Base-by-base conservation (phyloP, 2,797 vertebrate genomes). In the Micrastur ruficollis region DNA sequence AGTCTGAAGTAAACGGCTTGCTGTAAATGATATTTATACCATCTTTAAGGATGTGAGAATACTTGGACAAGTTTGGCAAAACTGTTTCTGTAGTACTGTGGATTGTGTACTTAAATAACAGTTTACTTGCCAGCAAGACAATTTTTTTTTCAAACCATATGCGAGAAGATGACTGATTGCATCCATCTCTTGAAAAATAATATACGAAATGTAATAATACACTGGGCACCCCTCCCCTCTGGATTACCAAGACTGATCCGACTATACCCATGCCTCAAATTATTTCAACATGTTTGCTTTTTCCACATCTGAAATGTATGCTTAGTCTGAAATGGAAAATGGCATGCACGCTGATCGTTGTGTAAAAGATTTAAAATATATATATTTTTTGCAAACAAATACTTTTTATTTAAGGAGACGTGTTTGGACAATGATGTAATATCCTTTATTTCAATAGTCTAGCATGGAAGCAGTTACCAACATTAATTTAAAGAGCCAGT, bases 11-110 rank as follows among this genome's bases (percentile, higher is more conserved):
- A 98, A 98, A 98, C 97, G 87, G 98, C 97, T 97, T 89, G 98
- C 98, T 96, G 97, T 98, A 98, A 98, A 99, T 96, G 97, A 98
- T 98, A 98, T 98, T 98, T 99, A 99, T 98, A 97, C 97, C 97
- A 95, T 98, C 97, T 98, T 98, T 98, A 98, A 98, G 98, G 97
- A 97, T 97, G 96, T 97, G 95, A 98, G 98, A 98, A 98, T 98
- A 98, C 98, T 98, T 98, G 98, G 98, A 98, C 98, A 98, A 98
- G 97, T 98, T 98, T 98, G 98, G 98, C 97, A 98, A 98, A 98
- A 98, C 98, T 98, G 98, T 98, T 98, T 98, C 98, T 98, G 98
- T 98, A 98, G 98, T 98, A 96, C 97, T 20, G 85, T 98, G 98
- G 98, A 98, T 98, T 98, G 98, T 98, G 98, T 98, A 98, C 98